A percentile compares a stretch with the other conserved stretches of the same genome.
phyloP scores from a whole-genome alignment of 2,113 vertebrate genomes.

The Apus apus region DNA sequence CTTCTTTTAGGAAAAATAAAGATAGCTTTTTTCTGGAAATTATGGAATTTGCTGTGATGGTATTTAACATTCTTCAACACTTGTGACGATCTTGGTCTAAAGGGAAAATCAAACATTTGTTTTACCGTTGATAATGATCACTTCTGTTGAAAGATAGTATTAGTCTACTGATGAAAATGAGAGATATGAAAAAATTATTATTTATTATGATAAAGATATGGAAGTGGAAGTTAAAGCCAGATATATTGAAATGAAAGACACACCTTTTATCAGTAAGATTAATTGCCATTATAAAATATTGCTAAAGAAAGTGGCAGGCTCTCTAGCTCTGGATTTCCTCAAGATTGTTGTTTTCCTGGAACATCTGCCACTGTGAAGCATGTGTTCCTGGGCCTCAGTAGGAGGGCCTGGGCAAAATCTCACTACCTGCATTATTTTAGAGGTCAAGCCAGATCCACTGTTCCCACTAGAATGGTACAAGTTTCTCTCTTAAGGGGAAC shows the following conservation, averaged over 20 bases:
- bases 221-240: neutral
- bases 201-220: neutral
- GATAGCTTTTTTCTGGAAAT: neutral
- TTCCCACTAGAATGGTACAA: neutral
- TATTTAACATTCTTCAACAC: neutral
- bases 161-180: neutral
- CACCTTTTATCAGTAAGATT: neutral
- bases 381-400: neutral
- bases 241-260: neutral
- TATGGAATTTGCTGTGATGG: neutral
- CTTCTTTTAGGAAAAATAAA: neutral
- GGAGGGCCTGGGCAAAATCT: neutral
- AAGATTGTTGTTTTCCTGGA: neutral
- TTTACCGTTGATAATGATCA: neutral
- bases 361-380: neutral
- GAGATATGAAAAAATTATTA: neutral
- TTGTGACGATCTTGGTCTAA: neutral
- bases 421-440: neutral
- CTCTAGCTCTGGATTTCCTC: neutral
- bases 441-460: neutral
- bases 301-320: neutral
- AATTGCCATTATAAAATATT: neutral
- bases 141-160: neutral
- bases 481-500: neutral
- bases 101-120: neutral